Conservation (phyloP, 2,113 vertebrate genomes). For the Paracanthobrama guichenoti region DNA sequence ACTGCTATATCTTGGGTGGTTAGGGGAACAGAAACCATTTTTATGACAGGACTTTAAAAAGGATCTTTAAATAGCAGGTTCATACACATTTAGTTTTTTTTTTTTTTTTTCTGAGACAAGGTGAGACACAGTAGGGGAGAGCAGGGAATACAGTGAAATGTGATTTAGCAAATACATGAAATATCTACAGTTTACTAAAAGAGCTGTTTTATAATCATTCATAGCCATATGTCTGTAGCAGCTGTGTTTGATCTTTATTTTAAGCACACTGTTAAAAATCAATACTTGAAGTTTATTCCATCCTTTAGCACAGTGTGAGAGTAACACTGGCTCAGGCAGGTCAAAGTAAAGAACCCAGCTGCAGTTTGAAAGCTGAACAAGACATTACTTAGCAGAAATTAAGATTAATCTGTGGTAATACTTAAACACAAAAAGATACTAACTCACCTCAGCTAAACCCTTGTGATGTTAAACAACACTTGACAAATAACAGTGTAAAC, state of each 20-base stretch:
- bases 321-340: not conserved
- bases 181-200: not conserved
- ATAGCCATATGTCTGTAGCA: not conserved
- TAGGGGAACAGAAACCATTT: slow-evolving; percentile 15
- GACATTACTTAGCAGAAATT: not conserved
- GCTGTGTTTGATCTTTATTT: not conserved
- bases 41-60: slow-evolving; percentile 30
- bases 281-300: too few species aligned
- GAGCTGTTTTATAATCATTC: not conserved
- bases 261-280: not conserved
- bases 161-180: not conserved
- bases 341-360: not conserved
- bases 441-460: not conserved
- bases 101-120: not conserved
- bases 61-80: slow-evolving; percentile 4
- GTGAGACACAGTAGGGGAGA: not conserved
- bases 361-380: not conserved
- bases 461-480: not conserved
- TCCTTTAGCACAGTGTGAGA: not conserved
- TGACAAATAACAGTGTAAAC: not conserved
- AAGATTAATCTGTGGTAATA: too few species aligned
- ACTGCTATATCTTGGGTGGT: not conserved
- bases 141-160: slow-evolving; percentile 5
- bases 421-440: not conserved
- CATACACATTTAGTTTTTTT: not conserved